A percentile compares a stretch with the other conserved stretches of the same genome.
Evolutionary conservation across 2,888 invertebrate species (phyloP).

Genomic region (Agrochola lota): DNA sequence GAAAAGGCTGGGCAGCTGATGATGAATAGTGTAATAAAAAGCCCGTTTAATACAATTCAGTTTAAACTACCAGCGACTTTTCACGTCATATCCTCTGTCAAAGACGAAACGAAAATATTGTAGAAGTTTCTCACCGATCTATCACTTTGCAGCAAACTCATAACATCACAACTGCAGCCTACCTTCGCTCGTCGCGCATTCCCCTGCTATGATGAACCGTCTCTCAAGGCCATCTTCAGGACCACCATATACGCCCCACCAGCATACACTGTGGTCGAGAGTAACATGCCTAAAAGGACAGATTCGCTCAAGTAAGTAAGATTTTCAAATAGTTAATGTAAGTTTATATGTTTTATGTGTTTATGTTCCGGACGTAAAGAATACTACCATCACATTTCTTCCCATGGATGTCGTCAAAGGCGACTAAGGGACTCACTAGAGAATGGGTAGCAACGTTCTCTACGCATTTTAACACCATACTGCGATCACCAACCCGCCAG

Average conservation of each 20-base stretch:
- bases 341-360: no score
- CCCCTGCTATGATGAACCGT: constrained; percentile 94
- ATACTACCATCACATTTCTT: no score
- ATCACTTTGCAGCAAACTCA: constrained; percentile 85
- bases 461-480: no score
- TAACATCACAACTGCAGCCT: constrained; percentile 93
- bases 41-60: background rate
- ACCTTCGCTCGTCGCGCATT: constrained; percentile 92
- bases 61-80: background rate
- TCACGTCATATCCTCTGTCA: background rate
- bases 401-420: no score
- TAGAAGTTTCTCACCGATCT: background rate
- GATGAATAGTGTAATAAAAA: background rate
- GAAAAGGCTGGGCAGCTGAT: no score
- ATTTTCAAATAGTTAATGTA: background rate
- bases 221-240: constrained; percentile 92
- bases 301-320: constrained; percentile 75
- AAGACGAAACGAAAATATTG: background rate
- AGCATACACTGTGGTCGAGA: constrained; percentile 78
- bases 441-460: no score
- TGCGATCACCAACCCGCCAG: no score
- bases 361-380: no score
- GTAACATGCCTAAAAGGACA: constrained; percentile 80
- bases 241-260: constrained; percentile 91
- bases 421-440: no score